Evolutionary conservation across 2,113 vertebrate species (phyloP).

Genomic region (Procavia capensis): DNA sequence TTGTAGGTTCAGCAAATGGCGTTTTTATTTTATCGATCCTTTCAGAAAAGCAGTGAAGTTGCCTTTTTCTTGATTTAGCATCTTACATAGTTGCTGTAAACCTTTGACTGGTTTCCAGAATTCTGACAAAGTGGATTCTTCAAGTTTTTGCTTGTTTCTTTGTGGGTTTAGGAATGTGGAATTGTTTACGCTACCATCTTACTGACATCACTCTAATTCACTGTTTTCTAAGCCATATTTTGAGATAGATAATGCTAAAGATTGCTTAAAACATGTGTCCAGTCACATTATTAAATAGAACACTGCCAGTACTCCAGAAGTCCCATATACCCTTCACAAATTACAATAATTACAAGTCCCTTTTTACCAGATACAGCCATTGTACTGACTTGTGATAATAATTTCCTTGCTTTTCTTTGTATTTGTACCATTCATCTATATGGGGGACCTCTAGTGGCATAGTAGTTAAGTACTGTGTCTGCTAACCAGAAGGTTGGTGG

Average conservation of each 20-base stretch:
- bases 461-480: too few relatives aligned
- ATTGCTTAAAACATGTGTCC: neutral
- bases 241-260: neutral
- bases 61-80: neutral
- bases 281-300: conserved; percentile 36
- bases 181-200: neutral
- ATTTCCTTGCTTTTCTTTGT: conserved; percentile 28
- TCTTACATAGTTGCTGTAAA: neutral
- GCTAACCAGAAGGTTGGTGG: too few relatives aligned
- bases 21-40: too few relatives aligned
- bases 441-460: too few relatives aligned
- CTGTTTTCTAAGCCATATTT: conserved; percentile 17
- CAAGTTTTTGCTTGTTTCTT: neutral
- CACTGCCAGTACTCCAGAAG: neutral
- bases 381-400: neutral
- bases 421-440: neutral
- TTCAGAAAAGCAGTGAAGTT: neutral
- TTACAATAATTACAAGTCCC: neutral
- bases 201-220: neutral
- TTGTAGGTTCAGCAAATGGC: too few relatives aligned
- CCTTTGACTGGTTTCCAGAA: neutral
- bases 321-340: neutral
- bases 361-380: neutral
- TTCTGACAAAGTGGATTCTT: neutral
- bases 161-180: neutral